These are phyloP conservation scores for Meganola albula DNA, from an alignment of 2,888 invertebrate species.

Conservation along the genomic window DNA sequence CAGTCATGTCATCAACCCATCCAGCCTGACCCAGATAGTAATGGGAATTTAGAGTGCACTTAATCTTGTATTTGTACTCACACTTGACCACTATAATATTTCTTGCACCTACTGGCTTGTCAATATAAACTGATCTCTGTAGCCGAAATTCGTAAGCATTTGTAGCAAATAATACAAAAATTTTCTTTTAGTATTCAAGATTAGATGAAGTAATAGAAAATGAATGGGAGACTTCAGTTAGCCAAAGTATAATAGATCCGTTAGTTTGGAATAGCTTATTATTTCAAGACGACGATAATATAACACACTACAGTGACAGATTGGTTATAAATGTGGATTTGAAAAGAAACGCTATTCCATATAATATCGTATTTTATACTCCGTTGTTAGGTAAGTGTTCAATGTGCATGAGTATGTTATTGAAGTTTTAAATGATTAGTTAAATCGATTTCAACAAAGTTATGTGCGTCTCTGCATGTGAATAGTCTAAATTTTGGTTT, in stretches of 20 bases:
- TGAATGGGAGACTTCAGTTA: constrained; percentile 41
- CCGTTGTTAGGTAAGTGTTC: constrained; percentile 64
- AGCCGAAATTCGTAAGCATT: no score
- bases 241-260: constrained; percentile 28
- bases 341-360: constrained; percentile 43
- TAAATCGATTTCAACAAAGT: constrained; percentile 11
- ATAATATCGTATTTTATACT: constrained; percentile 61
- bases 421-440: neutral
- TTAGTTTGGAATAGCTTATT: constrained; percentile 37
- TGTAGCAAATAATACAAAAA: neutral
- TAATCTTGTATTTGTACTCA: no score
- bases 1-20: no score
- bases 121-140: no score
- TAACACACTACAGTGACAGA: constrained; percentile 48
- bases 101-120: no score
- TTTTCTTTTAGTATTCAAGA: constrained; percentile 40
- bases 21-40: no score
- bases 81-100: no score
- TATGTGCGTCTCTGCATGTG: no score
- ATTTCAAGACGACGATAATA: constrained; percentile 29
- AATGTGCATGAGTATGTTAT: neutral
- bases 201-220: constrained; percentile 40
- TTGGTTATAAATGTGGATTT: constrained; percentile 40
- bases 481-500: no score
- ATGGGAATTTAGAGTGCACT: no score